phyloP scores from a whole-genome alignment of 2,113 vertebrate genomes.

The Rutilus rutilus region DNA sequence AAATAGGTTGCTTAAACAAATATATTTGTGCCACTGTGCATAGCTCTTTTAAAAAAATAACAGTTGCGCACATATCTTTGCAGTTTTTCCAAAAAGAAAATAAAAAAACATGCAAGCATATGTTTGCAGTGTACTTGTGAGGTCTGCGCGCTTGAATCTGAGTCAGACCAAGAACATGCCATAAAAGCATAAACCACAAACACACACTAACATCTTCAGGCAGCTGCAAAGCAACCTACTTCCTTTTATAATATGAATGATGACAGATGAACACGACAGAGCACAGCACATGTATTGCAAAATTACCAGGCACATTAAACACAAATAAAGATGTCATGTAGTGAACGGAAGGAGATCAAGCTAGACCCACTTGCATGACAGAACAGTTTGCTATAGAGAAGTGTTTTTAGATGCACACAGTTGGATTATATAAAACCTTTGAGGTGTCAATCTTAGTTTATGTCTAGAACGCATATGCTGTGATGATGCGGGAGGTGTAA shows the following conservation, averaged over 20 bases:
- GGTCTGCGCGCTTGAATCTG: background rate
- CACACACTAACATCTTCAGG: slow-evolving; percentile 34
- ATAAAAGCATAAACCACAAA: slow-evolving; percentile 24
- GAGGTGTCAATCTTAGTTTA: background rate
- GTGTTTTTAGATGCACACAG: background rate
- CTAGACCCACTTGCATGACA: background rate
- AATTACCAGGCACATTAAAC: slow-evolving; percentile 3
- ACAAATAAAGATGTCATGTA: background rate
- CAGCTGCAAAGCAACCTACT: slow-evolving; percentile 9
- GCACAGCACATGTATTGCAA: background rate
- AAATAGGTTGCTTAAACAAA: no score
- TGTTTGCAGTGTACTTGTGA: background rate
- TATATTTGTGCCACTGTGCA: no score
- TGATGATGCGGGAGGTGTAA: background rate
- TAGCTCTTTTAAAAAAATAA: background rate
- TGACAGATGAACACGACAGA: slow-evolving; percentile 6
- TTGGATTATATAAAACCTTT: background rate
- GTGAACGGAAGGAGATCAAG: background rate
- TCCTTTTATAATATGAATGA: background rate
- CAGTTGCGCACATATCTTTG: no score
- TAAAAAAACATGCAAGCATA: background rate
- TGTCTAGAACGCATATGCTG: background rate
- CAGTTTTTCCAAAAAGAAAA: background rate
- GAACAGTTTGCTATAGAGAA: background rate
- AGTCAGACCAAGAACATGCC: background rate